A percentile compares a stretch with the other conserved stretches of the same genome.
Conservation (phyloP, 2,113 vertebrate species). For the Lophotis ruficrista region DNA sequence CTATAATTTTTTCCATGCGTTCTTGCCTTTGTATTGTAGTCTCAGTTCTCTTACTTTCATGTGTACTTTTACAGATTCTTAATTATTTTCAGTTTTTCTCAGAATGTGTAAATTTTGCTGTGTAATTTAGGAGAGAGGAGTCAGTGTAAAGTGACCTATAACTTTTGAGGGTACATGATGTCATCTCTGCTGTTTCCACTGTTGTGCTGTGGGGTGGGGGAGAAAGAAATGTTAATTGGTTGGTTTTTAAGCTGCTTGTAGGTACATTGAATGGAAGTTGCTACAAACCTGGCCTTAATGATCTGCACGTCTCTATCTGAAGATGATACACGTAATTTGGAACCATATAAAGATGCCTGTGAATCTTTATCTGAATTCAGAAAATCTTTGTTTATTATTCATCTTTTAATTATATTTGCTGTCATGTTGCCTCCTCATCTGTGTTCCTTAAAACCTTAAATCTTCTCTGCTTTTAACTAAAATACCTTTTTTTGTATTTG, state of each 20-base stretch:
- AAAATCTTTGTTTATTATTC: background rate
- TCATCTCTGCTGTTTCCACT: background rate
- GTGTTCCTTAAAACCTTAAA: background rate
- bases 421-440: background rate
- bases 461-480: background rate
- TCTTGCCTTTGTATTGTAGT: background rate
- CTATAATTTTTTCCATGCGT: background rate
- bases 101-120: background rate
- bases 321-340: background rate
- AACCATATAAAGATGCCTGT: background rate
- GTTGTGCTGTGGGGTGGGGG: background rate
- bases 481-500: background rate
- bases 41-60: background rate
- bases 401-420: background rate
- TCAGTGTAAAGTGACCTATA: background rate
- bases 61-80: background rate
- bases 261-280: background rate
- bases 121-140: background rate
- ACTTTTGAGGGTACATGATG: fast-evolving
- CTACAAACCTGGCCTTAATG: background rate
- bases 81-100: background rate
- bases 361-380: background rate
- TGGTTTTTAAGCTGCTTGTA: background rate
- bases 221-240: background rate
- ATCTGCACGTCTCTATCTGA: background rate